Evolutionary conservation across 35 echinoderm and acorn worm genomes (phyloP), one percentile per base, ranked within the genome.

Genomic region (Strongylocentrotus purpuratus): DNA sequence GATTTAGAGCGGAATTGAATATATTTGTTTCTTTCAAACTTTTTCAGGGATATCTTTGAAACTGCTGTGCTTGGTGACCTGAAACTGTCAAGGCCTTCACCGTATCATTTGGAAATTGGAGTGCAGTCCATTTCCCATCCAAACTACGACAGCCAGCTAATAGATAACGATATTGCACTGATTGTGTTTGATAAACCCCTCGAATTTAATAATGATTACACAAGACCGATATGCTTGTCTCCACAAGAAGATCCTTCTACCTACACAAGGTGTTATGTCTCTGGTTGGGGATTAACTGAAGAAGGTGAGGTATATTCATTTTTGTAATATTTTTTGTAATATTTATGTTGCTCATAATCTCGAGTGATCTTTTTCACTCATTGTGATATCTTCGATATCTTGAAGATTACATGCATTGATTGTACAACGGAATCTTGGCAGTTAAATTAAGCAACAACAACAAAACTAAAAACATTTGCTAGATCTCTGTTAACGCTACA

Each of bases 11-110:
- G 35, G 35, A 41, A 41, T 3, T 41, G 3, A 41, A 41, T 41
- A 3, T 41, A 41, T 41, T 41, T 41, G 35, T 41, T 41, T 41
- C 35, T 41, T 41, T 41, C 35, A 41, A 41, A 59, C 18, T 87
- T 35, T 92, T 93, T 18, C 91, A 93, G 91, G 91, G 91, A 58
- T 46, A 93, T 52, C 1, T 93, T 93, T 31, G 91, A 93, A 18
- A 93, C 91, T 31, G 91, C 48, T 58, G 91, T 93, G 13, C 48
- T 93, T 48, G 91, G 91, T 58, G 91, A 93, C 48, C 28, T 58
- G 91, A 93, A 48, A 47, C 48, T 93, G 31, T 93, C 91, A 58
- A 93, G n/a, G 46, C 35, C 91, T 14, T 93, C 91, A 25, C 46
- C 46, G 91, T 58, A 58, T 58, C 91, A 93, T n/a, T 22, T 93